These are phyloP conservation scores for Eupeodes corollae DNA, from an alignment of 1,140 invertebrate genomes.

Conservation along the genomic window DNA sequence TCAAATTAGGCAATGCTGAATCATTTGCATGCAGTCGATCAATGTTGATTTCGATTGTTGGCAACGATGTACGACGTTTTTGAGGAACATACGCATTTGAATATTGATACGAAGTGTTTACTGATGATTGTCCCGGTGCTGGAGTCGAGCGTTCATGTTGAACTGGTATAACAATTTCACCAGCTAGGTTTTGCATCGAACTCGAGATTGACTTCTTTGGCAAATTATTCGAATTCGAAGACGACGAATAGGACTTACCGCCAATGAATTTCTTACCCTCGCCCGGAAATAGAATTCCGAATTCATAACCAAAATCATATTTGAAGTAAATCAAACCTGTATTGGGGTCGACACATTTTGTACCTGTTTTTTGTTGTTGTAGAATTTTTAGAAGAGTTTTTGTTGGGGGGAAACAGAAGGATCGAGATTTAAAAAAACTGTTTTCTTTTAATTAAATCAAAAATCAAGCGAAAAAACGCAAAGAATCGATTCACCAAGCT, in stretches of 20 bases:
- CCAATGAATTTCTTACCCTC: constrained; percentile 46
- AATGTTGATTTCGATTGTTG: constrained; percentile 31
- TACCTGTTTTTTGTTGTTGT: constrained; percentile 41
- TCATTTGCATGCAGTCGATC: constrained; percentile 30
- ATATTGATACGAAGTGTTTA: neutral
- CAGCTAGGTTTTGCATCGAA: constrained; percentile 38
- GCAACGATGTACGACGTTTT: neutral
- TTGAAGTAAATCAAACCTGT: constrained; percentile 72
- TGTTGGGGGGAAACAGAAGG: constrained; percentile 11
- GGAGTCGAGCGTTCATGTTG: constrained; percentile 21
- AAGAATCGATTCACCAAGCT: too few relatives aligned
- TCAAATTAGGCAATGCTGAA: constrained; percentile 16
- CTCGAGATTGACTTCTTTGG: constrained; percentile 40
- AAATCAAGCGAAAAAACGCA: too few relatives aligned
- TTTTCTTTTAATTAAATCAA: neutral
- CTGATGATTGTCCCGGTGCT: neutral
- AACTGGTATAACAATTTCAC: constrained; percentile 31
- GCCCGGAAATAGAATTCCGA: constrained; percentile 59
- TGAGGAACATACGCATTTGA: neutral
- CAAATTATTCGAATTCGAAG: constrained; percentile 31
- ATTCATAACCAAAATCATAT: constrained; percentile 73
- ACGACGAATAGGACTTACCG: constrained; percentile 36
- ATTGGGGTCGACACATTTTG: constrained; percentile 64
- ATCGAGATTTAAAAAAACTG: neutral
- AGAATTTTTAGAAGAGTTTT: constrained; percentile 8